Evolutionary conservation across 1,140 invertebrate species (phyloP).

Genomic region (Zeugodacus cucurbitae): DNA sequence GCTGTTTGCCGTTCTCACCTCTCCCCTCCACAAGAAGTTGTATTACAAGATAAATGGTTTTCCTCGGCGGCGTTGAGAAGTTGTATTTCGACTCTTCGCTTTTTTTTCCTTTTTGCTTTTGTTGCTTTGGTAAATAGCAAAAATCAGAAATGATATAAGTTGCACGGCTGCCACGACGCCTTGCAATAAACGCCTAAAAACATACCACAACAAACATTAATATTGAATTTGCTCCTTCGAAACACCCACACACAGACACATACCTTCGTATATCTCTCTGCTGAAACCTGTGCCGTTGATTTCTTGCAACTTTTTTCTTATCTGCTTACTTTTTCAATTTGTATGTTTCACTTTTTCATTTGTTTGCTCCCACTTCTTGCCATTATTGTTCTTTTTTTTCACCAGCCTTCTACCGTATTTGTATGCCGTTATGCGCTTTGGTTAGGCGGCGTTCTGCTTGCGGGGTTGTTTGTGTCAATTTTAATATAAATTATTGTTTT

Average conservation of each 20-base stretch:
- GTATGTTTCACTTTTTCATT: conserved; percentile 11
- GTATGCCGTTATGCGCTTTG: background rate
- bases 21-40: background rate
- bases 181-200: conserved; percentile 19
- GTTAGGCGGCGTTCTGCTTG: background rate
- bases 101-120: background rate
- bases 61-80: background rate
- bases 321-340: conserved; percentile 38
- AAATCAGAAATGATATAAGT: conserved; percentile 24
- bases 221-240: conserved; percentile 4
- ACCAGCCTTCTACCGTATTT: background rate
- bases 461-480: conserved; percentile 1
- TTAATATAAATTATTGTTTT: conserved; percentile 39
- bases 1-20: background rate
- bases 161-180: background rate
- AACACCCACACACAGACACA: background rate
- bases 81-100: background rate
- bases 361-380: background rate
- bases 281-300: background rate
- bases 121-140: background rate
- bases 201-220: conserved; percentile 21
- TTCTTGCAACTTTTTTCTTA: conserved; percentile 3
- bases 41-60: conserved; percentile 20
- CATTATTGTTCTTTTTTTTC: conserved; percentile 23
- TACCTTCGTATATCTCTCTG: background rate